Conservation (phyloP, 1,140 invertebrate genomes). For the Rhagoletis pomonella region DNA sequence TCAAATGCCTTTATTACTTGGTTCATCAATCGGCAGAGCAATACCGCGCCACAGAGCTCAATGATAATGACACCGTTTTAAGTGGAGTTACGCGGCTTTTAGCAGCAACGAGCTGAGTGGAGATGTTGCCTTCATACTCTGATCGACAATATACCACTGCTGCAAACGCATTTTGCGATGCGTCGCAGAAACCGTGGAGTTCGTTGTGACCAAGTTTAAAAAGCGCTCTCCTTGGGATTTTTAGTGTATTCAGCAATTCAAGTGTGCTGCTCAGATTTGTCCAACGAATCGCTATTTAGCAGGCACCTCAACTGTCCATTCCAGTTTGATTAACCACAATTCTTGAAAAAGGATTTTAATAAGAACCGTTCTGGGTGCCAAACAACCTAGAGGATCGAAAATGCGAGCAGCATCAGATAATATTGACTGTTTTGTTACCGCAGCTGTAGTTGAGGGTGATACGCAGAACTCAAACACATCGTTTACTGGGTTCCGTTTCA, state of each 20-base stretch:
- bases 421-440: slow-evolving; percentile 34
- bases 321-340: slow-evolving; percentile 57
- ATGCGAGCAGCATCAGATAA: slow-evolving; percentile 32
- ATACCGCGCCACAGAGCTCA: slow-evolving; percentile 58
- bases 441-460: not conserved
- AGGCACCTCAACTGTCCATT: not conserved
- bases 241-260: not conserved
- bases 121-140: not conserved
- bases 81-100: slow-evolving; percentile 60
- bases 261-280: not conserved
- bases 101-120: slow-evolving; percentile 51
- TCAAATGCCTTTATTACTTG: not conserved
- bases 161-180: slow-evolving; percentile 40
- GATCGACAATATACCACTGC: slow-evolving; percentile 33
- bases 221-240: not conserved
- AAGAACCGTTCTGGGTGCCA: slow-evolving; percentile 4
- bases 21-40: slow-evolving; percentile 36
- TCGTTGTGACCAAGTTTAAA: not conserved
- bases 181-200: slow-evolving; percentile 40
- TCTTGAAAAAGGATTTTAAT: slow-evolving; percentile 55
- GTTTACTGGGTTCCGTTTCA: not conserved
- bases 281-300: not conserved
- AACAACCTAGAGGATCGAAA: slow-evolving; percentile 28
- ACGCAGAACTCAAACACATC: slow-evolving; percentile 1
- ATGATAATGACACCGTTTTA: slow-evolving; percentile 59